Conservation (phyloP, 2,888 invertebrate genomes). For the Vanessa cardui region DNA sequence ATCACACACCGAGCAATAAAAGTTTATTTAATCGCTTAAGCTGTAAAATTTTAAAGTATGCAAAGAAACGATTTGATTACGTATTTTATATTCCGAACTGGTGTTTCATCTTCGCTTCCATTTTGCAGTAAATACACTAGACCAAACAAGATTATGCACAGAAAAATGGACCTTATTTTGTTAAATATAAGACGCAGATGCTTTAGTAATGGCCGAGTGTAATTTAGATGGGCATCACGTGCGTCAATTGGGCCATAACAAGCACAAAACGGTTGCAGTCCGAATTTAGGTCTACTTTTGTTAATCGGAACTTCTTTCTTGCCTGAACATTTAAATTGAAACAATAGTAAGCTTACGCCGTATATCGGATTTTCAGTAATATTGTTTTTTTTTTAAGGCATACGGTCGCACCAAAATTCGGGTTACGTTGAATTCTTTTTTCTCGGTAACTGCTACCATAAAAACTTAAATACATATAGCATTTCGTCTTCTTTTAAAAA, state of each 20-base stretch:
- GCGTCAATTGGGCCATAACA: conserved; percentile 23
- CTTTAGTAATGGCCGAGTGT: background rate
- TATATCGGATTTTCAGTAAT: too few relatives aligned
- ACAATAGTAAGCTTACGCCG: background rate
- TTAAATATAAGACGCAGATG: background rate
- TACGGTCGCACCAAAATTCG: too few relatives aligned
- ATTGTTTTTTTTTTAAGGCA: background rate
- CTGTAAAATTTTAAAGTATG: background rate
- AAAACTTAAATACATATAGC: too few relatives aligned
- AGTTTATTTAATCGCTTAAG: conserved; percentile 4
- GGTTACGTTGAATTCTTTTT: too few relatives aligned
- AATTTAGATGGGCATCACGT: conserved; percentile 29
- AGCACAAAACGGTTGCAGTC: conserved; percentile 22
- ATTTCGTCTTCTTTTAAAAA: too few relatives aligned
- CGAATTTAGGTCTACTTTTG: conserved; percentile 7
- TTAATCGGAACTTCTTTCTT: conserved; percentile 16
- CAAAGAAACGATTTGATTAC: conserved; percentile 1
- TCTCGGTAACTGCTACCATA: too few relatives aligned
- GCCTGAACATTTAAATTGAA: conserved; percentile 13
- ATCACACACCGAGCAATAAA: background rate
- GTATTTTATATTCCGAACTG: conserved; percentile 2
- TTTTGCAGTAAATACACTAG: conserved; percentile 7
- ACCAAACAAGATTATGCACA: background rate
- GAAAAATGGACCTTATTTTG: conserved; percentile 8
- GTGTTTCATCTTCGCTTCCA: background rate